Percentiles rank a stretch among this genome's conserved stretches.
phyloP scores from a whole-genome alignment of 2,797 vertebrate species.

The Tenualosa ilisha region DNA sequence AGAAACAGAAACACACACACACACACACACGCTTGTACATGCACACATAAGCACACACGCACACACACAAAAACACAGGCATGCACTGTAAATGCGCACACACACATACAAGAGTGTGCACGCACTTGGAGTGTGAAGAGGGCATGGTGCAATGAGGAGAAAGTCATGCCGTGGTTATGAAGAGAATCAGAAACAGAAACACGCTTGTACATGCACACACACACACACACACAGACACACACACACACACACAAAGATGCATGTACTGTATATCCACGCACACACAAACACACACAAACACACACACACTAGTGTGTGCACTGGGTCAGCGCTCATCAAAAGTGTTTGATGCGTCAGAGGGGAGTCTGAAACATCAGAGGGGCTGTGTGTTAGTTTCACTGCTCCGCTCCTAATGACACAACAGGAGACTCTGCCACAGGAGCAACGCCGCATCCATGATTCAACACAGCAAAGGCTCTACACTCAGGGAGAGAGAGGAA shows the following conservation, averaged over 20 bases:
- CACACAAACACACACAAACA: constrained; percentile 25
- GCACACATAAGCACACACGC: not conserved
- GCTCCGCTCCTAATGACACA: constrained; percentile 1
- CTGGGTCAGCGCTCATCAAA: constrained; percentile 20
- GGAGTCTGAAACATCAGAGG: constrained; percentile 14
- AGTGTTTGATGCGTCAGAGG: not conserved
- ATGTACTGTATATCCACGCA: not conserved
- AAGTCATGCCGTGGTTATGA: too few species aligned
- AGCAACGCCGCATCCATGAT: not conserved
- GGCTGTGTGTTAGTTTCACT: constrained; percentile 8
- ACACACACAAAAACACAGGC: not conserved
- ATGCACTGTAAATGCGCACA: too few species aligned
- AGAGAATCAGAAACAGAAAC: too few species aligned
- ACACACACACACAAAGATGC: constrained; percentile 14
- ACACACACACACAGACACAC: constrained; percentile 21
- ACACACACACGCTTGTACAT: not conserved
- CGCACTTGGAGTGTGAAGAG: too few species aligned
- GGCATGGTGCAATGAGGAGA: too few species aligned
- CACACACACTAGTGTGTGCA: not conserved
- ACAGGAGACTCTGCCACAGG: constrained; percentile 1
- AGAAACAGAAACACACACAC: not conserved
- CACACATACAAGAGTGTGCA: not conserved
- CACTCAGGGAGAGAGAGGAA: not conserved
- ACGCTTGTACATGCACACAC: too few species aligned
- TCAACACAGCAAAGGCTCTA: constrained; percentile 20